Base-by-base conservation (phyloP, 2,113 vertebrate species). In the Salvator merianae region DNA sequence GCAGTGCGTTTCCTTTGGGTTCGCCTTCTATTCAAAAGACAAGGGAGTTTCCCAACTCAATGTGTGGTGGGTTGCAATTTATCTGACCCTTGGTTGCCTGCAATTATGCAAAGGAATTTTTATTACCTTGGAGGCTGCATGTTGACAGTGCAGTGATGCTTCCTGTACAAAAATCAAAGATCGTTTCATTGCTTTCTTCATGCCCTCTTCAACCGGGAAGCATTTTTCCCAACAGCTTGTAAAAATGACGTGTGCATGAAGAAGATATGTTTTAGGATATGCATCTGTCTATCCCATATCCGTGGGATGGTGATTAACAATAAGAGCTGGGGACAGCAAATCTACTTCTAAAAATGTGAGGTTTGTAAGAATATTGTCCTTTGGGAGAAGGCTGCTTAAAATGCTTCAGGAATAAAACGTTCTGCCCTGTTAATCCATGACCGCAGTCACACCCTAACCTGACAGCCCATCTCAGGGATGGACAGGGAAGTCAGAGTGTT, bases 11-110 rank as follows among this genome's bases (percentile, higher is more conserved):
- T 95, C 94, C 94, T 94, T 89, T 81, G 30, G 6, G 18, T 77
- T 78, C 77, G 72, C 87, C 77, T 88, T 94, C 91, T 84, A 82
- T 89, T 91, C 89, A 92, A 78, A 90, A 90, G 91, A 79, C 80
- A 87, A 86, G 93, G 93, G 92, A 93, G 93, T 94, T 47, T 93
- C 91, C 91, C 89, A 82, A 88, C 55, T 83, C 72, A 84, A 62
- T 6, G n/a, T 6, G n/a, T 84, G 91, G 91, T 91, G 90, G 88
- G 72, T 86, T 92, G 88, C 88, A 88, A 91, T 90, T 93, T 94
- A 93, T 95, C 92, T 94, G 88, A 84, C 84, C 69, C 83, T 91
- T 22, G 38, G 84, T 88, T 89, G 91, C 83, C 87, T 88, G 71
- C 83, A 88, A 90, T 87, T 87, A 90, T 84, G 69, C 50, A 89